Evolutionary conservation across 2,888 invertebrate species (phyloP), one percentile per base, ranked within the genome.

Genomic region (Lypha dubia): DNA sequence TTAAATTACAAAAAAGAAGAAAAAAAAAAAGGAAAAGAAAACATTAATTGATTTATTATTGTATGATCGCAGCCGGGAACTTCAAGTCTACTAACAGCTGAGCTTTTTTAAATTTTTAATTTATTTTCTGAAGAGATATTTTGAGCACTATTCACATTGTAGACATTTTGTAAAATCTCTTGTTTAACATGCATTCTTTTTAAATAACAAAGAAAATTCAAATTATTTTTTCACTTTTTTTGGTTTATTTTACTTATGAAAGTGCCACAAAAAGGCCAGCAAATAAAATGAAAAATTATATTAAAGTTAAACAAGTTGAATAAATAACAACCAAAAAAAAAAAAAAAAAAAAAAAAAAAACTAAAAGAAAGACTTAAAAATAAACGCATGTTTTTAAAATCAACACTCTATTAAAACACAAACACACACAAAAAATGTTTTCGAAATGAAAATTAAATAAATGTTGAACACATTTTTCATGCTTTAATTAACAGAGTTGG

Each of bases 401-500:
- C 53, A 46, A 76, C 80, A 76, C 68, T 75, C 62, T 41, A 68
- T 68, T 56, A 79, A 75, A 83, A 44, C 44, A 65, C 49, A 41
- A 63, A 70, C 70, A 68, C 51, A 49, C 49, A 44, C 65, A 71
- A 58, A 65, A 65, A 77, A 71, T 51, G 62, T n/a, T 62, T 81
- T 75, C 38, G 46, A 75, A 80, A 80, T 67, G 53, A 76, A 80
- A 76, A 68, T 68, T 24, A 75, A 79, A 83, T 75, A 75, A 83
- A 77, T 76, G 80, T 73, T 76, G 60, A 81, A 73, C 65, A 81
- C 75, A 85, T 85, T 85, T 83, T 85, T 82, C 82, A 82, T 83
- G 85, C 79, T 75, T 85, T 85, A 85, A 85, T 83, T 85, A 85
- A 82, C 85, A 82, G 79, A 71, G 38, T 35, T 60, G 67, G 15